Percentiles rank a stretch among this genome's conserved stretches.
Evolutionary conservation across 2,888 invertebrate species (phyloP).

Genomic region (Amiota minor): DNA sequence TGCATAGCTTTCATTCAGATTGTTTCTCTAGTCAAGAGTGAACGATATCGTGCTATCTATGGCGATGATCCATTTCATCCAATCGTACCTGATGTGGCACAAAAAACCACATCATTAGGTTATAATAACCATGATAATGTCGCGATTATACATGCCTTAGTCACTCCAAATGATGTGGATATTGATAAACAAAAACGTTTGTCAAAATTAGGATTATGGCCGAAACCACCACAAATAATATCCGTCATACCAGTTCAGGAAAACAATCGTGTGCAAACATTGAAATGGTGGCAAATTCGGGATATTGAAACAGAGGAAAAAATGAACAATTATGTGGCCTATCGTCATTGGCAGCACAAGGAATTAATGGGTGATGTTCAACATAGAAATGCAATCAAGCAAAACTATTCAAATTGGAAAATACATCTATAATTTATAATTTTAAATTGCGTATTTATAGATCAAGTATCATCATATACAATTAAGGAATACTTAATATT

Average conservation of each 20-base stretch:
- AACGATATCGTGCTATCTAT: slow-evolving; percentile 63
- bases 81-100: neutral
- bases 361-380: slow-evolving; percentile 50
- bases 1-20: slow-evolving; percentile 69
- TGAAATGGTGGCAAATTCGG: slow-evolving; percentile 58
- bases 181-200: slow-evolving; percentile 63
- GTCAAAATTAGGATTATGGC: slow-evolving; percentile 52
- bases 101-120: slow-evolving; percentile 25
- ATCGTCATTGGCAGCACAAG: slow-evolving; percentile 52
- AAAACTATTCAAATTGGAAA: slow-evolving; percentile 29
- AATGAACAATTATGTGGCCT: slow-evolving; percentile 16
- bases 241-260: slow-evolving; percentile 50
- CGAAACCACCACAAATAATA: slow-evolving; percentile 44
- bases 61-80: slow-evolving; percentile 70
- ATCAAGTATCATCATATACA: too few species aligned
- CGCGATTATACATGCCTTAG: slow-evolving; percentile 60
- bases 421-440: slow-evolving; percentile 28
- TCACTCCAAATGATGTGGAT: slow-evolving; percentile 60
- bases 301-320: slow-evolving; percentile 32
- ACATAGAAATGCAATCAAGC: slow-evolving; percentile 52
- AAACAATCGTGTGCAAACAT: neutral
- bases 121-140: slow-evolving; percentile 37
- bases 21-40: slow-evolving; percentile 60
- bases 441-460: neutral
- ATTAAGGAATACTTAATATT: too few species aligned